Evolutionary conservation across 2,113 vertebrate species (phyloP), one percentile per base, ranked within the genome.

Genomic region (Crotalus helleri): DNA sequence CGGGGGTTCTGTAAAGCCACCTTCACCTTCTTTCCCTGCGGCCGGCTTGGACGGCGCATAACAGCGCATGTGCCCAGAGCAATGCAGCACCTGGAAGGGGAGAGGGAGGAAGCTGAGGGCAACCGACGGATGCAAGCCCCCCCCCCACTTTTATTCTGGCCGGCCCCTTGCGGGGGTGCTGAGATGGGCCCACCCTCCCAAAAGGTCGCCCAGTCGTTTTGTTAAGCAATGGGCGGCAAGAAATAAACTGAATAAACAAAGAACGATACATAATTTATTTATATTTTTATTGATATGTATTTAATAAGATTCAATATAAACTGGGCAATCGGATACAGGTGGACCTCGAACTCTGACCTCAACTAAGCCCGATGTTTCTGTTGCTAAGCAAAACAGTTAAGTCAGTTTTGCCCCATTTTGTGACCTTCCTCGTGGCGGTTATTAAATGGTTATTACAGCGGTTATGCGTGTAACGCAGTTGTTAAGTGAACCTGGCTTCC

Each of bases 1-100:
- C 0, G 96, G 97, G 3, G 94, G 96, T 93, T 97, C 96, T 3
- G 95, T 53, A 7, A 91, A 85, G 1, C 92, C 96, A 24, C 95
- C 96, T 11, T 49, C 94, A 0, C 59, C 87, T 21, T 69, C 69
- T 2, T 92, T 93, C 26, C 92, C 88, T 57, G 92, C 91, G 0
- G 92, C 88, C 0, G 53, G 92, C n/a, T 89, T 92, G 0, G 95
- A 95, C 2, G 95, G 91, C 86, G 88, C 95, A 61, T 97, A 97
- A 1, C 93, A 96, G 57, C 96, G 96, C 96, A 98, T 95, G 92
- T 98, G 97, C 33, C 98, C 98, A 0, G 97, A 98, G 87, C 98
- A 99, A 95, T 98, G 98, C 33, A 99, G 97, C 81, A 99, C 98
- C 98, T 99, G 95, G 5, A 4, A 26, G 13, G 39, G 15, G 8